A percentile compares a stretch with the other conserved stretches of the same genome.
Conservation (phyloP, 2,888 invertebrate genomes). For the Neoitamus cyanurus region DNA sequence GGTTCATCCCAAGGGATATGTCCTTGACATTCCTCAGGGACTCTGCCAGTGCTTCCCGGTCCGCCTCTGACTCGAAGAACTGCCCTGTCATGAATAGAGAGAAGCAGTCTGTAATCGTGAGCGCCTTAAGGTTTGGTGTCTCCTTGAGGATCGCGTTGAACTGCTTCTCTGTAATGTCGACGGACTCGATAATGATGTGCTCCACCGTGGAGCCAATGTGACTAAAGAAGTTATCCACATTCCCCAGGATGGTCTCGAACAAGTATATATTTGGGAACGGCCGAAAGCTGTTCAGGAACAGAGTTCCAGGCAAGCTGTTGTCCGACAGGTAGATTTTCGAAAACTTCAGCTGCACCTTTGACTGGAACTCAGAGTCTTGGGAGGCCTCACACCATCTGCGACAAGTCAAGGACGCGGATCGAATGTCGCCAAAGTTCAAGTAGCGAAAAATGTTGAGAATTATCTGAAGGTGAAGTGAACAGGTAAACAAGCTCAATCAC, state of each 20-base stretch:
- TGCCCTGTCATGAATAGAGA: conserved; percentile 81
- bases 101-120: conserved; percentile 75
- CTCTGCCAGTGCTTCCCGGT: conserved; percentile 63
- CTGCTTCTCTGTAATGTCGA: conserved; percentile 74
- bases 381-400: conserved; percentile 76
- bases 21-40: conserved; percentile 66
- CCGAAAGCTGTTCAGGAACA: conserved; percentile 59
- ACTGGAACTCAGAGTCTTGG: conserved; percentile 66
- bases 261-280: conserved; percentile 60
- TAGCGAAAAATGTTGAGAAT: conserved; percentile 74
- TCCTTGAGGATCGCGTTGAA: conserved; percentile 71
- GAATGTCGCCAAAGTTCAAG: conserved; percentile 74
- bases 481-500: neutral
- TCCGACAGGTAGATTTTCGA: conserved; percentile 61
- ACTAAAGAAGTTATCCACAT: conserved; percentile 69
- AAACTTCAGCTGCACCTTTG: conserved; percentile 60
- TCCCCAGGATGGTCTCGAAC: conserved; percentile 62
- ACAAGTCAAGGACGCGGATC: conserved; percentile 74
- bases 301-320: conserved; percentile 58
- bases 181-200: conserved; percentile 70
- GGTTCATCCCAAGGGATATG: conserved; percentile 74
- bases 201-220: conserved; percentile 71
- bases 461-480: conserved; percentile 66
- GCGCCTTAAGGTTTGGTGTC: conserved; percentile 70
- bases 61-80: conserved; percentile 72